Evolutionary conservation across 2,113 vertebrate species (phyloP).

Genomic region (Paradoxurus hermaphroditus): DNA sequence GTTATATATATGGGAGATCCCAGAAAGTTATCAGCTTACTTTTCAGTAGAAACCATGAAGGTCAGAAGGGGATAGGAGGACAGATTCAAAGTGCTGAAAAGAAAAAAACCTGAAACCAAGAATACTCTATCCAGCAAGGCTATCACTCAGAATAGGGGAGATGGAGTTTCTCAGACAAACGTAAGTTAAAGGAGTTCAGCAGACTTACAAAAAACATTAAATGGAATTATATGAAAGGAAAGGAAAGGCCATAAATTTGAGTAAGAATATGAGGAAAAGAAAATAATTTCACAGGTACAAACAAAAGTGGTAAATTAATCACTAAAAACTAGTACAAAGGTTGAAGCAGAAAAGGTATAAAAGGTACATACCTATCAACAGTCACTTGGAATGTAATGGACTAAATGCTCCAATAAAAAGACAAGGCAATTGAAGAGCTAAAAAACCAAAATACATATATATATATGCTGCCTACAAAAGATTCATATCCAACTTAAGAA

Average conservation of each 20-base stretch:
- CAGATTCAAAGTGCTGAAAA: not conserved
- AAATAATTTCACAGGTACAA: not conserved
- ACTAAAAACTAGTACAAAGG: not conserved
- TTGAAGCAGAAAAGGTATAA: not conserved
- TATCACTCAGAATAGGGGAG: not conserved
- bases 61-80: not conserved
- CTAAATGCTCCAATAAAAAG: not conserved
- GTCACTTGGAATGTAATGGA: not conserved
- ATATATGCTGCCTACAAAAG: not conserved
- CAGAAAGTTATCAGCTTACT: not conserved
- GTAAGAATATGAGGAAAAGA: not conserved
- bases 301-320: not conserved
- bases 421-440: not conserved
- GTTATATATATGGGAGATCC: not conserved
- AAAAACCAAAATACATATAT: not conserved
- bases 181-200: not conserved
- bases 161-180: not conserved
- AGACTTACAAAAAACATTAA: not conserved
- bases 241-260: not conserved
- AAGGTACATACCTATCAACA: not conserved
- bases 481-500: not conserved
- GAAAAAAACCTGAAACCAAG: not conserved
- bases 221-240: not conserved
- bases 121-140: not conserved
- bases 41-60: not conserved